Evolutionary conservation across 2,888 invertebrate genomes (phyloP).

Genomic region (Drosophila koepferae): DNA sequence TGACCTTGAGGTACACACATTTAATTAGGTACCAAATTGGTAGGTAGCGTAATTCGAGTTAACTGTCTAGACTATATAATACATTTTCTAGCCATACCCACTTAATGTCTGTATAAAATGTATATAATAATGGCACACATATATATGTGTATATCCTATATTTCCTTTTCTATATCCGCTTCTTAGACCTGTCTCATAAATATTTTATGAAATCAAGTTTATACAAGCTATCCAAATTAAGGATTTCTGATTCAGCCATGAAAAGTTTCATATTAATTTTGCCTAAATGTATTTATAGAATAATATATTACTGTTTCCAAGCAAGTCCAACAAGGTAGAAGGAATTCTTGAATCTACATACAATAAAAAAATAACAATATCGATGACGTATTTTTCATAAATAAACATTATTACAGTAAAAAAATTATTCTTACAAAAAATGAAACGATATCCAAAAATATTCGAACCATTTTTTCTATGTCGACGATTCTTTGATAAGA

Average conservation of each 20-base stretch:
- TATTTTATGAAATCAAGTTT: background rate
- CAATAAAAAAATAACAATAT: background rate
- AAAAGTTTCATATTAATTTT: background rate
- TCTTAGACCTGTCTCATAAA: background rate
- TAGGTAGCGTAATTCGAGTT: background rate
- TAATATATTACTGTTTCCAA: too few relatives aligned
- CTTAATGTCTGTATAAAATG: background rate
- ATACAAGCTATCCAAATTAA: background rate
- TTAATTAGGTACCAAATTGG: background rate
- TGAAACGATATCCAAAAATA: background rate
- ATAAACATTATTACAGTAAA: background rate
- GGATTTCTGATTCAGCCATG: background rate
- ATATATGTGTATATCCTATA: background rate
- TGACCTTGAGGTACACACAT: background rate
- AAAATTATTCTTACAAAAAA: background rate
- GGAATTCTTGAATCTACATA: background rate
- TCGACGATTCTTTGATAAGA: slow-evolving; percentile 8
- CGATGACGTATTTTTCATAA: background rate
- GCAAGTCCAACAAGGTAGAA: background rate
- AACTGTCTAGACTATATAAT: background rate
- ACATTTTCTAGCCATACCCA: background rate
- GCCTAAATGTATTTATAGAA: too few relatives aligned
- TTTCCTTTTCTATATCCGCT: background rate
- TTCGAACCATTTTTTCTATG: background rate
- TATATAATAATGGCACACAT: background rate